Evolutionary conservation across 2,797 vertebrate species (phyloP).

Genomic region (Melanotaenia boesemani): DNA sequence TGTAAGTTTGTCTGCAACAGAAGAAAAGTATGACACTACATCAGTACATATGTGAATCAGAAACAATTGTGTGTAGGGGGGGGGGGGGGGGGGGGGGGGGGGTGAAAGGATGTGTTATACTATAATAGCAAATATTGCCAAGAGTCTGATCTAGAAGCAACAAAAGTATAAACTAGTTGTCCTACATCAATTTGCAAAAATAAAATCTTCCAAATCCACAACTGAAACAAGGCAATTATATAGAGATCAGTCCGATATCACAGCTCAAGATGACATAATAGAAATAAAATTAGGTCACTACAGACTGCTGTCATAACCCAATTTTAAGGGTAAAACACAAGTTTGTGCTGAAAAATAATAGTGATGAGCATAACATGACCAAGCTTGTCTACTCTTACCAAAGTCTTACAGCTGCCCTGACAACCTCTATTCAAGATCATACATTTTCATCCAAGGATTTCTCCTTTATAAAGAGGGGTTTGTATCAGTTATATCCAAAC

Average conservation of each 20-base stretch:
- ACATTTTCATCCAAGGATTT: constrained; percentile 27
- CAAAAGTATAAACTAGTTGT: no score
- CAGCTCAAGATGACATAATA: no score
- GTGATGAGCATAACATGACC: constrained; percentile 18
- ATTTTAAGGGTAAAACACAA: constrained; percentile 57
- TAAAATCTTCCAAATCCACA: no score
- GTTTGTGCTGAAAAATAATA: constrained; percentile 28
- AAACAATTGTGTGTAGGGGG: no score
- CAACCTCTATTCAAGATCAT: background rate
- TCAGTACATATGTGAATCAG: background rate
- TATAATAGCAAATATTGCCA: no score
- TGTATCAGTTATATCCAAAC: background rate
- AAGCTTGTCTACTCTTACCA: constrained; percentile 13
- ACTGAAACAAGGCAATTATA: no score
- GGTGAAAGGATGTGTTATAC: no score
- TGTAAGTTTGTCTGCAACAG: constrained; percentile 75
- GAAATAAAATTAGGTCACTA: constrained; percentile 1
- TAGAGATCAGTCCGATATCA: no score
- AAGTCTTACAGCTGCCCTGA: constrained; percentile 41
- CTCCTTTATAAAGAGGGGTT: constrained; percentile 12
- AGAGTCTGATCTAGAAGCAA: no score
- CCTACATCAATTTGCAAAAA: no score
- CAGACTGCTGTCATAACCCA: constrained; percentile 33
- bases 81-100: no score
- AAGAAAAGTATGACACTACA: constrained; percentile 18